Percentiles rank a stretch among this genome's conserved stretches.
These are phyloP conservation scores for Sebastes flavidus DNA, from an alignment of 2,797 vertebrate genomes.

Conservation along the genomic window DNA sequence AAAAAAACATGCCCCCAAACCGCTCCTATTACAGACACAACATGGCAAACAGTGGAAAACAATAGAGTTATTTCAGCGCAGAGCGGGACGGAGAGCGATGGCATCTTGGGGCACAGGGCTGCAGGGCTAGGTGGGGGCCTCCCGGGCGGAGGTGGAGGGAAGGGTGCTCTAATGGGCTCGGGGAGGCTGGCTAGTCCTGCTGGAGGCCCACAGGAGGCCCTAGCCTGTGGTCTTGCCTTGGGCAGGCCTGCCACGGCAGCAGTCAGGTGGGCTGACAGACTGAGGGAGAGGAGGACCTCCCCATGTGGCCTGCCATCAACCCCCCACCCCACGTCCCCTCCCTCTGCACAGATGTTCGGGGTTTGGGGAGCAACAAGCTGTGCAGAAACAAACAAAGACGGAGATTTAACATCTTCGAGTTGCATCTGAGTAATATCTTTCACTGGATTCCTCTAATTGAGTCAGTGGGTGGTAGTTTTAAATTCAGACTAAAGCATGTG, in stretches of 20 bases:
- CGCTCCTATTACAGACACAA: slow-evolving; percentile 63
- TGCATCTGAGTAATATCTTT: slow-evolving; percentile 20
- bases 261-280: slow-evolving; percentile 85
- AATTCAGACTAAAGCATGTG: slow-evolving; percentile 9
- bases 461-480: slow-evolving; percentile 23
- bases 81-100: slow-evolving; percentile 71
- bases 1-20: slow-evolving; percentile 70
- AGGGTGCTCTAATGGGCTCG: slow-evolving; percentile 87
- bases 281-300: slow-evolving; percentile 72
- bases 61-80: slow-evolving; percentile 76
- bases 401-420: slow-evolving; percentile 31
- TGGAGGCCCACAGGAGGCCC: slow-evolving; percentile 88
- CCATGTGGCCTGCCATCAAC: slow-evolving; percentile 71
- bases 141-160: slow-evolving; percentile 51
- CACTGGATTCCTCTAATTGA: slow-evolving; percentile 8
- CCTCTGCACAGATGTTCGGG: slow-evolving; percentile 71
- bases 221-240: slow-evolving; percentile 89
- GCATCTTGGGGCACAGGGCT: slow-evolving; percentile 81
- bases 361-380: slow-evolving; percentile 75
- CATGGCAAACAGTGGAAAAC: slow-evolving; percentile 67
- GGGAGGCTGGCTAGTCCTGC: slow-evolving; percentile 85
- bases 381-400: slow-evolving; percentile 62
- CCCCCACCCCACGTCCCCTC: slow-evolving; percentile 13
- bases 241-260: slow-evolving; percentile 85
- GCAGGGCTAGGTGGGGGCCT: slow-evolving; percentile 73